Evolutionary conservation across 2,797 vertebrate species (phyloP).

Genomic region (Fistularia tabacaria): DNA sequence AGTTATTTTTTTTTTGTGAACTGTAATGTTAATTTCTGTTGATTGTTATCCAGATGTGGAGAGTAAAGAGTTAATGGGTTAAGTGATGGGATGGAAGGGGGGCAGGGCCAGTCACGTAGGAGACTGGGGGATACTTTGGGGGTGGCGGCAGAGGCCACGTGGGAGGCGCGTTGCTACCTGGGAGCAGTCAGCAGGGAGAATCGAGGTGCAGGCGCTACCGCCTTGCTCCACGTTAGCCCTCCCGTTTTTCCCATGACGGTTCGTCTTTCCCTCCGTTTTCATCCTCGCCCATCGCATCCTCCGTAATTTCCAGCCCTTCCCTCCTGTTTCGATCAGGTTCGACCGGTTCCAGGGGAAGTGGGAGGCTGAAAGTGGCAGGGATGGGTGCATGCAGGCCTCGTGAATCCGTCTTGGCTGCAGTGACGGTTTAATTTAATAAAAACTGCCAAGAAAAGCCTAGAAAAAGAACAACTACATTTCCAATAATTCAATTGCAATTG

Average conservation of each 20-base stretch:
- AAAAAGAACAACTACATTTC: neutral
- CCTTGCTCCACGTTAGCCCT: no score
- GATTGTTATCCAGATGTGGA: neutral
- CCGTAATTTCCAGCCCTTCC: constrained; percentile 10
- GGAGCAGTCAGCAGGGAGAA: no score
- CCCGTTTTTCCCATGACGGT: constrained; percentile 1
- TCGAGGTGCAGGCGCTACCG: no score
- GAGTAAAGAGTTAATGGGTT: constrained; percentile 12
- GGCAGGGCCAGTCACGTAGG: constrained; percentile 8
- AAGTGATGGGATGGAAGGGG: constrained; percentile 10
- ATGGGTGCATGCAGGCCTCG: constrained; percentile 13
- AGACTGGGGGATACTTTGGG: neutral
- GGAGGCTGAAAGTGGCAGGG: constrained; percentile 13
- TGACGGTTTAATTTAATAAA: no score
- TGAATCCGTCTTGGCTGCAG: constrained; percentile 1
- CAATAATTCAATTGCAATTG: neutral
- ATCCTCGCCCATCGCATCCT: constrained; percentile 7
- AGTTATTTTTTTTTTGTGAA: no score
- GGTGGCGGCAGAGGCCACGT: no score
- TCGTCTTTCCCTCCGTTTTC: constrained; percentile 13
- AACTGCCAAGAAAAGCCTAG: no score
- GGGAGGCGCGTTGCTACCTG: no score
- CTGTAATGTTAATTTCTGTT: no score
- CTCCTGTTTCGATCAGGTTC: constrained; percentile 31
- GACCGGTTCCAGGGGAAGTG: constrained; percentile 54